phyloP scores from a whole-genome alignment of 2,797 vertebrate species.

The Enteromius fasciolatus region DNA sequence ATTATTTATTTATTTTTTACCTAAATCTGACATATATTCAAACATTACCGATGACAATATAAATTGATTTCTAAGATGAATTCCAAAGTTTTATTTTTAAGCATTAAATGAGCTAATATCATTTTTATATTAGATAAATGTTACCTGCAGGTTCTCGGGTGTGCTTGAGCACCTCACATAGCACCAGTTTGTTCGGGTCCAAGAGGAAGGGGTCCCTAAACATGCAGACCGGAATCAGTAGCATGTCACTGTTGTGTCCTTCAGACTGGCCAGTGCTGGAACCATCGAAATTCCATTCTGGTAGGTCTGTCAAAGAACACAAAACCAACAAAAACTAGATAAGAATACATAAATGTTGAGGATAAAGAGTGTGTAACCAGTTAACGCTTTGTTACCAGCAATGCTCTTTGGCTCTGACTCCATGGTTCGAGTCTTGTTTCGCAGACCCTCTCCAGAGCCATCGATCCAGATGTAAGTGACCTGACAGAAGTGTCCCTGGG shows the following conservation, averaged over 20 bases:
- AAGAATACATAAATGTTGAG: background rate
- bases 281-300: constrained; percentile 89
- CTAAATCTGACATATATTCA: too few species aligned
- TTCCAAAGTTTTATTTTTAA: background rate
- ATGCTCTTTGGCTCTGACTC: constrained; percentile 77
- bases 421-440: constrained; percentile 85
- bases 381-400: constrained; percentile 69
- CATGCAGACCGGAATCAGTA: constrained; percentile 82
- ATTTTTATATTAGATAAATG: too few species aligned
- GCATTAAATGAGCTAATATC: background rate
- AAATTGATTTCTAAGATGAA: too few species aligned
- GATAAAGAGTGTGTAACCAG: background rate
- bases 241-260: constrained; percentile 87
- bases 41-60: too few species aligned
- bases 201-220: constrained; percentile 86
- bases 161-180: constrained; percentile 88
- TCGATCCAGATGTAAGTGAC: constrained; percentile 91
- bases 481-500: constrained; percentile 78
- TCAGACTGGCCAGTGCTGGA: constrained; percentile 82
- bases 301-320: constrained; percentile 74
- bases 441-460: constrained; percentile 82
- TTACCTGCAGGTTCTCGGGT: constrained; percentile 81
- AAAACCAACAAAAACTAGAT: background rate
- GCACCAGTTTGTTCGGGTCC: constrained; percentile 90
- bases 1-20: too few species aligned